Base-by-base conservation (phyloP, 2,113 vertebrate species). In the Eidolon helvum region DNA sequence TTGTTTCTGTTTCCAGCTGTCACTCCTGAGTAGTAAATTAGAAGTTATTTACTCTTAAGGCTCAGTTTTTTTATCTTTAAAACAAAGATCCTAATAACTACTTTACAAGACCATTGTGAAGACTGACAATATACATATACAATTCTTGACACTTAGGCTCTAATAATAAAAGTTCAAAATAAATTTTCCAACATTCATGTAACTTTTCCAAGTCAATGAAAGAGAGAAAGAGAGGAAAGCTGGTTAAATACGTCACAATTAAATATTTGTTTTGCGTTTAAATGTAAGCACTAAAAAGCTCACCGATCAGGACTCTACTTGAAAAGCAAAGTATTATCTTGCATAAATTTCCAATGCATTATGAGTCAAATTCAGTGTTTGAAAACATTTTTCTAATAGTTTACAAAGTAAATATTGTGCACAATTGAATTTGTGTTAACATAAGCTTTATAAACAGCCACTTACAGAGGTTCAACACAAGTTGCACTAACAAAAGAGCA, bases 321-420 rank as follows among this genome's bases (percentile, higher is more conserved):
- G 75, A 48, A 93, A 79, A 92, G 43, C 50, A 92, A 95, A 59
- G 8, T 80, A 90, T 94, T 77, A 95, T 63, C 45, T 87, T 71
- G 18, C 4, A 40, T n/a, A 90, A 10, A 75, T 87, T 77, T 75
- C 55, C n/a, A 91, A 24, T 89, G 19, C 7, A 40, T 35, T 40
- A 4, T 59, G 40, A 35, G 9, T 79, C 35, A 96, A 71, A 84
- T 66, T 94, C 59, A 66, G 33, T 48, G 1, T 92, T 90, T 68
- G 7, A 15, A 80, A 66, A 71, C 57, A 66, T 53, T 86, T 43
- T 53, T 90, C 21, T 66, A 55, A 66, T 28, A 90, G 30, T 82
- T 82, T 95, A 63, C 28, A 53, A 71, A 50, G 43, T 24, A 84
- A 87, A 88, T 50, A 68, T n/a, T 92, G 40, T n/a, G 22, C 38